Evolutionary conservation across 2,113 vertebrate species (phyloP).

Genomic region (Ranitomeya imitator): DNA sequence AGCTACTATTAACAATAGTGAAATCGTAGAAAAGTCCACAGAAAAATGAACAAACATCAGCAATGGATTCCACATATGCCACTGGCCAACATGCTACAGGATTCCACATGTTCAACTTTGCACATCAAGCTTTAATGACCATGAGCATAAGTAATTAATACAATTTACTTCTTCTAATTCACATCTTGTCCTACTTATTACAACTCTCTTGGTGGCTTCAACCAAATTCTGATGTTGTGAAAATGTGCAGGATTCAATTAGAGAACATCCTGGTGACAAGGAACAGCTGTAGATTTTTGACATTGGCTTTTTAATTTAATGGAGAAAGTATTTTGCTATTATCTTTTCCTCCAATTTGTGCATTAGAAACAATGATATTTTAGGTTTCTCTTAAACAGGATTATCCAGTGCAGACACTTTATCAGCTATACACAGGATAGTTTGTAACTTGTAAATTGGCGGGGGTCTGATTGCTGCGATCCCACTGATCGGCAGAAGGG

Average conservation of each 20-base stretch:
- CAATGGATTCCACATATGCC: neutral
- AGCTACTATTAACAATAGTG: neutral
- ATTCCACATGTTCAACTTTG: neutral
- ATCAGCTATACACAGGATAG: too few species aligned
- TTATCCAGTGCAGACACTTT: too few species aligned
- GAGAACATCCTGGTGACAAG: conserved; percentile 52
- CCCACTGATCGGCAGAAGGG: too few species aligned
- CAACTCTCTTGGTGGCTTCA: conserved; percentile 23
- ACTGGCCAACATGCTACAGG: neutral
- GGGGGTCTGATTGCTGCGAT: too few species aligned
- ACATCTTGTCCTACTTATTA: conserved; percentile 33
- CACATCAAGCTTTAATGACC: neutral
- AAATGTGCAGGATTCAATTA: conserved; percentile 33
- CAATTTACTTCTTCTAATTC: neutral
- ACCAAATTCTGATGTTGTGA: conserved; percentile 43
- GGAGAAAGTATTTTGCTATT: conserved; percentile 59
- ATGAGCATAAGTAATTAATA: neutral
- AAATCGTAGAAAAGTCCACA: neutral
- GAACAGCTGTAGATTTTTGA: conserved; percentile 67
- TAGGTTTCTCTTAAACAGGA: conserved; percentile 59
- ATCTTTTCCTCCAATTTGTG: conserved; percentile 61
- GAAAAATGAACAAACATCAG: neutral
- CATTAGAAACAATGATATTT: conserved; percentile 60
- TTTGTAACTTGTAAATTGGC: too few species aligned
- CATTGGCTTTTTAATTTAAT: conserved; percentile 62